A percentile compares a stretch with the other conserved stretches of the same genome.
Evolutionary conservation across 1,140 invertebrate genomes (phyloP).

Genomic region (Drosophila arawakana): DNA sequence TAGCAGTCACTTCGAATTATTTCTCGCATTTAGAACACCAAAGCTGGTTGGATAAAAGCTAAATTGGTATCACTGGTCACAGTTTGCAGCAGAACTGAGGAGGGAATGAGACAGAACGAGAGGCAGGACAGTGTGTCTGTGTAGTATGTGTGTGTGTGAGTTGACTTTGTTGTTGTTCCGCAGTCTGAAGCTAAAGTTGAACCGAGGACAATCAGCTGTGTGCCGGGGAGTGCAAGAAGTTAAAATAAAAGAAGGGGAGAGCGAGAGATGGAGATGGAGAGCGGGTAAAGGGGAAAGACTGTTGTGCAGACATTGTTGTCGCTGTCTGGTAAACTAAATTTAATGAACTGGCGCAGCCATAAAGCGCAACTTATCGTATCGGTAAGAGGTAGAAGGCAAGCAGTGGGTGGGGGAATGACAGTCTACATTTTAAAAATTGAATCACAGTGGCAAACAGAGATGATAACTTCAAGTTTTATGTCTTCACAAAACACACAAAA

Average conservation of each 20-base stretch:
- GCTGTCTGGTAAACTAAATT: constrained; percentile 77
- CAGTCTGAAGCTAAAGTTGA: constrained; percentile 46
- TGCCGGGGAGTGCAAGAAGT: neutral
- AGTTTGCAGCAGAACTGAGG: neutral
- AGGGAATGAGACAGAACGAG: neutral
- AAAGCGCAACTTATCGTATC: constrained; percentile 75
- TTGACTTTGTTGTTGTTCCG: constrained; percentile 30
- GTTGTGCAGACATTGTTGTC: constrained; percentile 74
- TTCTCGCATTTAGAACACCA: too few species aligned
- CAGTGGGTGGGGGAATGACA: neutral
- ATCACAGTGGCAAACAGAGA: constrained; percentile 27
- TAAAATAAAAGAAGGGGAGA: neutral
- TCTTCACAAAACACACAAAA: neutral
- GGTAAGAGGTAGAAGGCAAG: constrained; percentile 23
- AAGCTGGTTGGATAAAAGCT: too few species aligned
- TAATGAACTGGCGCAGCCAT: constrained; percentile 81
- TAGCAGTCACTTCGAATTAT: too few species aligned
- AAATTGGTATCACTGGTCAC: too few species aligned
- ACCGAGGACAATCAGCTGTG: constrained; percentile 17
- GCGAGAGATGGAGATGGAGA: neutral
- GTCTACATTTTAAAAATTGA: constrained; percentile 13
- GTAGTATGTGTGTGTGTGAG: constrained; percentile 12
- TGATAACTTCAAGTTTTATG: constrained; percentile 5
- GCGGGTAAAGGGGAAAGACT: neutral
- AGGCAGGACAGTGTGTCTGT: constrained; percentile 21